These are phyloP conservation scores for Meloidogyne chitwoodi DNA, from an alignment of 1,140 invertebrate species.

Conservation along the genomic window DNA sequence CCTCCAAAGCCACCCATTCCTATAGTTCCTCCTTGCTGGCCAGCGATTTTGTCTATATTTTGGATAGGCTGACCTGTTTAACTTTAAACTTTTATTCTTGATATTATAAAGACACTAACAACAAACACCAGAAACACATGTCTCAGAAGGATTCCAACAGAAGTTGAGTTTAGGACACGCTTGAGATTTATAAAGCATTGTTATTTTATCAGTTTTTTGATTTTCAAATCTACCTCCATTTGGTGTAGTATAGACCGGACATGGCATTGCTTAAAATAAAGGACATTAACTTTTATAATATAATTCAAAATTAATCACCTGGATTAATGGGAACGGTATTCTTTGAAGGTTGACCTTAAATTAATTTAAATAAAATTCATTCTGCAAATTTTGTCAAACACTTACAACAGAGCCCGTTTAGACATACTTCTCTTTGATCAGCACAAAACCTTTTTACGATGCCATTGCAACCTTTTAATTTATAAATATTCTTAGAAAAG, in stretches of 20 bases:
- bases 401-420: constrained; percentile 2
- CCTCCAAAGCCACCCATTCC: background rate
- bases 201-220: background rate
- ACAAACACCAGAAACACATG: background rate
- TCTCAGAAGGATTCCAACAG: background rate
- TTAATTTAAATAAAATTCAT: background rate
- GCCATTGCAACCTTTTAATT: background rate
- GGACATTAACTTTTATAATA: too few species aligned
- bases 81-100: background rate
- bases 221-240: background rate
- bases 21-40: background rate
- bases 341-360: background rate
- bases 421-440: background rate
- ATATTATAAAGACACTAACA: background rate
- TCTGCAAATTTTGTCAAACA: background rate
- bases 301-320: background rate
- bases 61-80: background rate
- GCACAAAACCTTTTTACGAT: background rate
- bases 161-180: background rate
- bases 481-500: too few species aligned
- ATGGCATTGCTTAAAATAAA: background rate
- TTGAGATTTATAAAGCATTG: background rate
- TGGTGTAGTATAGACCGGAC: background rate
- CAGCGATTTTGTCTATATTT: background rate
- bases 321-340: background rate